Base-by-base conservation (phyloP, 2,797 vertebrate genomes). In the Micrastur ruficollis region DNA sequence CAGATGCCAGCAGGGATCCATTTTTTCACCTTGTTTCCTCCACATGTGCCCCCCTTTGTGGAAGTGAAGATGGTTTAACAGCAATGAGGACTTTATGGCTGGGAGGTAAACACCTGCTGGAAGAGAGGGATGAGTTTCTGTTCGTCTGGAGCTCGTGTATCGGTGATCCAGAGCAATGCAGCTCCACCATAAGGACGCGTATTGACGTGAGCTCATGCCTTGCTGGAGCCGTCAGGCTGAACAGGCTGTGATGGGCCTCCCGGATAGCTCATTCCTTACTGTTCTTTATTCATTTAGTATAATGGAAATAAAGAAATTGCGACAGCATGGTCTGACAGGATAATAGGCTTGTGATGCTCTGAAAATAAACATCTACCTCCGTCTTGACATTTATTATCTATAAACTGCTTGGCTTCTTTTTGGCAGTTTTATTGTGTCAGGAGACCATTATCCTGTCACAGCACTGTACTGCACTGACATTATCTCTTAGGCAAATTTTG, bases 351-450 rank as follows among this genome's bases (percentile, higher is more conserved):
- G 66, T 76, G 92, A 90, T 90, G 76, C 66, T 92, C 85, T 76
- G 90, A 93, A 97, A 96, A 87, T 90, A 96, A 96, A 79, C 83
- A 95, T 78, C 81, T 95, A 91, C 82, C 95, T 93, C 72, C 0
- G 1, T 53, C 56, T 90, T 97, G 96, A 95, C 85, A 95, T 97
- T 97, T 97, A 96, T 97, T 97, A 97, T 95, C 96, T 96, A 91
- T 97, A 96, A 97, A 96, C 96, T 89, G 49, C 90, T 86, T 27
- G 72, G 82, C 52, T 97, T 89, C 53, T 83, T 96, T 93, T 81
- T 96, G 97, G 94, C 96, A 97, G 96, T 97, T 97, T 92, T 97
- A 97, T 91, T 96, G 68, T 89, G 67, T 93, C 84, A 95, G 89
- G 85, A 95, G 91, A 95, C 95, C 95, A 97, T 97, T 97, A 97